phyloP scores from a whole-genome alignment of 1,140 invertebrate species.

The Trissolcus basalis region DNA sequence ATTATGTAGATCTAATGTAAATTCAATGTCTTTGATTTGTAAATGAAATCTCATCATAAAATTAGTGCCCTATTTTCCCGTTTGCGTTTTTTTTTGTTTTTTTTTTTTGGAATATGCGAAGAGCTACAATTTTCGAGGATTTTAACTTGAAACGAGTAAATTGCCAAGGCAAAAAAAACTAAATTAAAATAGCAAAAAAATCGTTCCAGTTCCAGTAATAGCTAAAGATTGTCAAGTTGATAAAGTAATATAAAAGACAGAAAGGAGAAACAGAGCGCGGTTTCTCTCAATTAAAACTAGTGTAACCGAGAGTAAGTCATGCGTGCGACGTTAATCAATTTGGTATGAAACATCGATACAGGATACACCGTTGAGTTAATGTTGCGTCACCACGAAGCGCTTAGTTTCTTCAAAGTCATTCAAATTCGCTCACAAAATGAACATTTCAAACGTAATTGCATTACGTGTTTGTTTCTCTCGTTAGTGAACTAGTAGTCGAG shows the following conservation, averaged over 20 bases:
- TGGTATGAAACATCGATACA: slow-evolving; percentile 20
- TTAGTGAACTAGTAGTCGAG: no score
- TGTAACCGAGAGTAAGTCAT: slow-evolving; percentile 8
- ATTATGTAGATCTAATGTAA: no score
- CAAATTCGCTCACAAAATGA: slow-evolving; percentile 8
- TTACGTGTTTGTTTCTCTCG: slow-evolving; percentile 11
- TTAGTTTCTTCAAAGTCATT: slow-evolving; percentile 12
- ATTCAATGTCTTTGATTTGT: no score
- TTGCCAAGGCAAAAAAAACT: no score
- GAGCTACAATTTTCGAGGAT: no score
- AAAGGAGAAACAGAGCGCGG: background rate
- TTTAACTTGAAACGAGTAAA: no score
- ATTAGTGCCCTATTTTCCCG: no score
- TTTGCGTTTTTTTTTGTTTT: no score
- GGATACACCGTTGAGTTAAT: slow-evolving; percentile 13
- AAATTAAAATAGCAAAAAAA: no score
- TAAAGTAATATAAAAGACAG: background rate
- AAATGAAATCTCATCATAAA: no score
- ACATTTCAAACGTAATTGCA: slow-evolving; percentile 14
- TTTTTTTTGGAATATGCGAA: no score
- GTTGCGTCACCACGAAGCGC: slow-evolving; percentile 12
- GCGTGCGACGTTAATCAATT: slow-evolving; percentile 26
- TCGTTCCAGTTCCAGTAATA: no score
- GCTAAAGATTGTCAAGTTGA: background rate
- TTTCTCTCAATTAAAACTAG: slow-evolving; percentile 4